Evolutionary conservation across 2,113 vertebrate genomes (phyloP), one percentile per base, ranked within the genome.

Genomic region (Malurus melanocephalus): DNA sequence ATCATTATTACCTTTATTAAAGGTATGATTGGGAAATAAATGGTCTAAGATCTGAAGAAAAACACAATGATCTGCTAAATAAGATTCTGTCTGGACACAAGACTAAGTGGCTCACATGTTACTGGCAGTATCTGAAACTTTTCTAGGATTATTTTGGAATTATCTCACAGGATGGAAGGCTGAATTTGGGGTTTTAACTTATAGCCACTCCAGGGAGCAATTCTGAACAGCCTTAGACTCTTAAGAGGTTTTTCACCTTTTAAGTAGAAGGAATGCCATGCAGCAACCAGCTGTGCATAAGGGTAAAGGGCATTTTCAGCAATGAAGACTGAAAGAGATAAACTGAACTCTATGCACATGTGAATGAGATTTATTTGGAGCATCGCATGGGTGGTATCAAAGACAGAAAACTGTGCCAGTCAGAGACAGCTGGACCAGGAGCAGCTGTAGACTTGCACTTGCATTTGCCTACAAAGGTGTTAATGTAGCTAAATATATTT

Each of bases 171-270:
- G 42, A 80, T 84, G 72, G 57, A 78, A 67, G 61, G 48, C 45
- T 75, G 80, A 92, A 92, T 86, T 84, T 80, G 53, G 77, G 28
- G 12, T 8, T 92, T 93, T 89, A 91, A 11, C 21, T 82, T 89
- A 75, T 27, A 93, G 69, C 28, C 53, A 68, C 49, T 35, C 53
- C 32, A 86, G 80, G 83, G 56, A 93, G 53, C 19, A 85, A 30
- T 80, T 92, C 43, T 85, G 68, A 78, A 49, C 6, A 32, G n/a
- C 35, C 45, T 52, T 71, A 64, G 67, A 24, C 13, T 74, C 32
- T 60, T 85, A 83, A 86, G 80, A 89, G n/a, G 43, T 85, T 91
- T 93, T 86, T 24, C 24, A 83, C 21, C 32, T 45, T 83, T 42
- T 59, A 64, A 74, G 73, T 32, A 82, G 67, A 77, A 80, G 30